Evolutionary conservation across 23 tunicate genomes (phyloP), one percentile per base, ranked within the genome.

Genomic region (Styela clava): DNA sequence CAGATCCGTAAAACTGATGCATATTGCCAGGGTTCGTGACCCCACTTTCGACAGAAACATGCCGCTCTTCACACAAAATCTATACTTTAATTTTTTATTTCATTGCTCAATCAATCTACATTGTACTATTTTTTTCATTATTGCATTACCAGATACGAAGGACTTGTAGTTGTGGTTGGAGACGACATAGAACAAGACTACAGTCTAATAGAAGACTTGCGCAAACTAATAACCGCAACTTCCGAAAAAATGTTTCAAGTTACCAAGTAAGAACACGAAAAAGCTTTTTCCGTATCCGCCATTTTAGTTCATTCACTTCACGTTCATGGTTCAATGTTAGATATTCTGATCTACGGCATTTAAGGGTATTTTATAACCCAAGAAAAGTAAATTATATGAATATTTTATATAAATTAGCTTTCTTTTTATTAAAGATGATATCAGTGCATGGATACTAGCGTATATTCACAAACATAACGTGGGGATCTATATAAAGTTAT

Each of bases 241-340:
- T 90, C 96, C 0, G 23, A 74, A 30, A 80, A 79, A 3, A 16
- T 90, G 24, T 90, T 63, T 61, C 56, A 68, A 24, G 29, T 85
- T 3, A 90, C 96, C 32, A 90, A 62, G 96, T 90, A 68, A 21
- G n/a, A n/a, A n/a, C n/a, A n/a, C n/a, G n/a, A n/a, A n/a, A n/a
- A n/a, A n/a, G n/a, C n/a, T n/a, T n/a, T n/a, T n/a, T n/a, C n/a
- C n/a, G n/a, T n/a, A n/a, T n/a, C n/a, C n/a, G n/a, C n/a, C n/a
- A n/a, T n/a, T n/a, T 16, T 20, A 16, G 9, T 16, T 68, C 24
- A 16, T 16, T 16, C 16, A 68, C 28, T 16, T 68, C 73, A 68
- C n/a, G 28, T 24, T 20, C 73, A 68, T n/a, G n/a, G n/a, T 16
- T 68, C 73, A 20, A 56, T 56, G 20, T 18, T 18, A 18, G 30